These are phyloP conservation scores for Mergus octosetaceus DNA, from an alignment of 2,797 vertebrate genomes.

Conservation along the genomic window DNA sequence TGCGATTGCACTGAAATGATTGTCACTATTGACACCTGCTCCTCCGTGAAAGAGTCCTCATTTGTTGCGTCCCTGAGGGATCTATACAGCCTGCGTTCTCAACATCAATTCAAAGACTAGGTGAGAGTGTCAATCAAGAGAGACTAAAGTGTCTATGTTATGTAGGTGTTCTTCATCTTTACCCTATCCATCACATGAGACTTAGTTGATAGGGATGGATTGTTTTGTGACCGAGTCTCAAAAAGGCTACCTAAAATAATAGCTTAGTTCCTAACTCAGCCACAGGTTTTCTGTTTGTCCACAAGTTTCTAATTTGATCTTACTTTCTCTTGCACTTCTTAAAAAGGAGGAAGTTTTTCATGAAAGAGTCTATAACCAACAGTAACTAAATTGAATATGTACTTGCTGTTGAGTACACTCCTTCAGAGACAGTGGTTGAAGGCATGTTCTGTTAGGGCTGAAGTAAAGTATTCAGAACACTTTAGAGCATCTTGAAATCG, in stretches of 20 bases:
- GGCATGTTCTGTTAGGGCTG: background rate
- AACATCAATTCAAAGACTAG: constrained; percentile 45
- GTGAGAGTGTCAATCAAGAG: constrained; percentile 40
- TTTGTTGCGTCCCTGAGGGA: constrained; percentile 50
- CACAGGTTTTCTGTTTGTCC: background rate
- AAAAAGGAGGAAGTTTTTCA: background rate
- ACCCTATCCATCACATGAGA: background rate
- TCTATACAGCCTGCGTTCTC: constrained; percentile 8
- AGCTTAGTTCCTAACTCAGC: background rate
- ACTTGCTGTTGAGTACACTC: background rate
- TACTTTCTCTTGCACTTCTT: background rate
- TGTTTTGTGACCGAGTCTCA: background rate
- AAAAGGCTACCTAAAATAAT: constrained; percentile 15
- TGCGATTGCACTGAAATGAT: constrained; percentile 50
- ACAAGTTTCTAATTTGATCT: constrained; percentile 3
- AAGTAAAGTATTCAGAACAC: background rate
- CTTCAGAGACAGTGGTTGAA: background rate
- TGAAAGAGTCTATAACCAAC: background rate
- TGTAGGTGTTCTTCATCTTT: constrained; percentile 45
- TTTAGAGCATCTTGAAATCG: background rate
- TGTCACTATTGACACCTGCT: constrained; percentile 68
- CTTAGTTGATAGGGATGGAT: background rate
- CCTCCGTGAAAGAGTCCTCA: constrained; percentile 48
- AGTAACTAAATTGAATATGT: background rate
- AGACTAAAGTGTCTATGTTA: constrained; percentile 3